phyloP scores from a whole-genome alignment of 2,113 vertebrate genomes.

The Gobiocypris rarus region DNA sequence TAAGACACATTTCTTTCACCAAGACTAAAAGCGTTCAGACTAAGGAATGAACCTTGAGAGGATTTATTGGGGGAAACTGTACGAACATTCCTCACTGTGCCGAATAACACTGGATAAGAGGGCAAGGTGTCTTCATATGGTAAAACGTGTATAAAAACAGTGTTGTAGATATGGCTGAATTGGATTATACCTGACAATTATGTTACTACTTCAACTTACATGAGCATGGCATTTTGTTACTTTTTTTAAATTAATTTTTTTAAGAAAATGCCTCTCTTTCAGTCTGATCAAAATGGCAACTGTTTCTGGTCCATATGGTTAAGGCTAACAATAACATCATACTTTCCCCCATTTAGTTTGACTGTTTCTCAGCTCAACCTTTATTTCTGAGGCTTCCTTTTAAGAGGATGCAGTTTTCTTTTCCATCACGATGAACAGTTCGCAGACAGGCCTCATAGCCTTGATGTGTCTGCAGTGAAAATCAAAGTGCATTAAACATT shows the following conservation, averaged over 20 bases:
- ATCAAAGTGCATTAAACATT: slow-evolving; percentile 98
- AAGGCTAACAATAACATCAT: background rate
- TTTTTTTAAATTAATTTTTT: no score
- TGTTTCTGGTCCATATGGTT: background rate
- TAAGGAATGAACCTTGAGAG: background rate
- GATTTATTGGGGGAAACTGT: background rate
- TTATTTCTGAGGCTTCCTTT: slow-evolving; percentile 33
- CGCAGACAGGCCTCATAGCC: slow-evolving; percentile 54
- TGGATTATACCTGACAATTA: background rate
- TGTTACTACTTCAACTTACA: background rate
- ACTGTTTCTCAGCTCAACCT: slow-evolving; percentile 9
- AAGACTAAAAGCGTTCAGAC: slow-evolving; percentile 15
- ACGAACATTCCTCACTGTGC: background rate
- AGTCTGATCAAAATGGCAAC: background rate
- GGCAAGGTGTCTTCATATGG: background rate
- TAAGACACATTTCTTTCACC: slow-evolving; percentile 17
- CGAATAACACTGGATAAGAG: background rate
- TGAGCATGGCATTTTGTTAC: no score
- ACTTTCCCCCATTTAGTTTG: background rate
- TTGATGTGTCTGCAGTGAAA: slow-evolving; percentile 79
- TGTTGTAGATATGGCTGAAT: background rate
- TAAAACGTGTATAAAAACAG: no score
- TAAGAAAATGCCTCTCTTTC: slow-evolving; percentile 6
- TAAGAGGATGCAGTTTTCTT: slow-evolving; percentile 19
- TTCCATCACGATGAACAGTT: slow-evolving; percentile 41